Evolutionary conservation across 2,888 invertebrate genomes (phyloP), one percentile per base, ranked within the genome.

Genomic region (Mesorhabditis spiculigera): DNA sequence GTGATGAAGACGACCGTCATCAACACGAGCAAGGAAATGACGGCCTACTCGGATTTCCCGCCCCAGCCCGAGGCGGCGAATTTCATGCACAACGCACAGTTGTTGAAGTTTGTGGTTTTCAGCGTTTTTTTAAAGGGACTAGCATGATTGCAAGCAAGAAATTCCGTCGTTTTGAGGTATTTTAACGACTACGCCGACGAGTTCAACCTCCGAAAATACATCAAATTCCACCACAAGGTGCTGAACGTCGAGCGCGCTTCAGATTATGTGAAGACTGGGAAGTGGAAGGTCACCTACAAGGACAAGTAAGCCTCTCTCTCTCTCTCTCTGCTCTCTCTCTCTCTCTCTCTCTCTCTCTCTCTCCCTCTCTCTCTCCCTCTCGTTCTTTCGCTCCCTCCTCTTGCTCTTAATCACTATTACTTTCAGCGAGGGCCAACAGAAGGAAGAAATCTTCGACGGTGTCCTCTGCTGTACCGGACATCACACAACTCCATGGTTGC

Each of bases 381-480:
- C n/a, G n/a, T n/a, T n/a, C n/a, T n/a, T n/a, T n/a, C n/a, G n/a
- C n/a, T n/a, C n/a, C n/a, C n/a, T n/a, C 28, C 28, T 28, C 28
- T 28, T 28, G 28, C 28, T 28, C 3, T 28, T 28, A 28, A 28
- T 28, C 3, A 28, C 28, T 3, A 28, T n/a, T 50, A 50, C n/a
- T 50, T 50, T 50, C n/a, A 50, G 58, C 3, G 10, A 50, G n/a
- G 58, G 58, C 8, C 10, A 70, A 13, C 62, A 63, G 13, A 42
- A 73, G 5, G 71, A 68, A 5, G 82, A 84, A 65, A 77, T 77
- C 5, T 87, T 86, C 78, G 88, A 89, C 73, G 88, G 87, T 5
- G 88, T 89, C 3, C 83, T 89, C 83, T 83, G 89, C 5, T 88
- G 88, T 75, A 87, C 86, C 0, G 89, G 89, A 4, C 88, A 88